Conservation (phyloP, 2,113 vertebrate genomes). For the Agelaius tricolor region DNA sequence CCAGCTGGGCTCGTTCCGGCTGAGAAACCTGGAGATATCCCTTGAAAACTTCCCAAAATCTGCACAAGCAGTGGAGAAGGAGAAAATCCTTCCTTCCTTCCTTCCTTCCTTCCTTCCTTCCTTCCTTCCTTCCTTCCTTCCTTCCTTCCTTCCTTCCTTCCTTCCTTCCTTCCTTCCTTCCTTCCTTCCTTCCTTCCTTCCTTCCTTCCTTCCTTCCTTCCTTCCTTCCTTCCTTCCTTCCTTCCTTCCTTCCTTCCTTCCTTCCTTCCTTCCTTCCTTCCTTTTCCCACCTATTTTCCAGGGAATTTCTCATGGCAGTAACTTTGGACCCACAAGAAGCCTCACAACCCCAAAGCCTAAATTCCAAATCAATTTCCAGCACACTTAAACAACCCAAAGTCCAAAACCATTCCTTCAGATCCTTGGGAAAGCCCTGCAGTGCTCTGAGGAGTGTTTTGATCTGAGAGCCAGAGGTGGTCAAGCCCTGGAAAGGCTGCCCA, state of each 20-base stretch:
- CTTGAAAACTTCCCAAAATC: background rate
- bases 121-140: too few species aligned
- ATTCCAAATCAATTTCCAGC: background rate
- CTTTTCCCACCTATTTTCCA: background rate
- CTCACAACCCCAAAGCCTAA: background rate
- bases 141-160: too few species aligned
- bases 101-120: too few species aligned
- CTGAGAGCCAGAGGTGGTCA: background rate
- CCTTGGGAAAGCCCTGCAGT: background rate
- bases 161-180: too few species aligned
- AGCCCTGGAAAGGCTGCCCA: background rate
- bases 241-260: too few species aligned
- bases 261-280: too few species aligned
- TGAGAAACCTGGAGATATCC: background rate
- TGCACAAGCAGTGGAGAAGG: background rate
- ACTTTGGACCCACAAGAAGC: background rate
- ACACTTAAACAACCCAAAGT: background rate
- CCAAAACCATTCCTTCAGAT: background rate
- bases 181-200: too few species aligned
- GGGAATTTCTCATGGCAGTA: background rate
- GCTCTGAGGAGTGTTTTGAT: background rate
- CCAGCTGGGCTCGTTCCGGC: background rate
- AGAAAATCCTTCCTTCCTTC: background rate
- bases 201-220: too few species aligned
- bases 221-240: too few species aligned